phyloP scores from a whole-genome alignment of 2,888 invertebrate species.

The Auanema sp. region DNA sequence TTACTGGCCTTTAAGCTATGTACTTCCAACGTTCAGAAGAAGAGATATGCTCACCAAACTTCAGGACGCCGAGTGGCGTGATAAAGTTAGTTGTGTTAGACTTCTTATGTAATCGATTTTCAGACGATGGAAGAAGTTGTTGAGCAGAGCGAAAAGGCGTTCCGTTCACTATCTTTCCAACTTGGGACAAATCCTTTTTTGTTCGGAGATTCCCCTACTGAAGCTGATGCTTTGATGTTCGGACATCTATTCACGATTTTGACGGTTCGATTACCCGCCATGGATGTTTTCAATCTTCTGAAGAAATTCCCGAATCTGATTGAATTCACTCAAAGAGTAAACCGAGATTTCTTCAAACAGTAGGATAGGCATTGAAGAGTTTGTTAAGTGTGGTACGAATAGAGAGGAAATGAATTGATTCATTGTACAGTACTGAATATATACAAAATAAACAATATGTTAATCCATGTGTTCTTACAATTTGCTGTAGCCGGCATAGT shows the following conservation, averaged over 20 bases:
- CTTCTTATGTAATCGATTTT: not conserved
- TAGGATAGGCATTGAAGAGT: slow-evolving; percentile 5
- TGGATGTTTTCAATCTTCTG: slow-evolving; percentile 79
- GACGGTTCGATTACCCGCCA: slow-evolving; percentile 81
- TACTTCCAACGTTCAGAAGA: slow-evolving; percentile 33
- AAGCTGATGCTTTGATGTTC: slow-evolving; percentile 87
- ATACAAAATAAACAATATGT: not conserved
- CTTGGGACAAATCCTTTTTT: slow-evolving; percentile 81
- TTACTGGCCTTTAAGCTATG: slow-evolving; percentile 83
- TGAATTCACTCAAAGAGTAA: slow-evolving; percentile 81
- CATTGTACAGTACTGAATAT: not conserved
- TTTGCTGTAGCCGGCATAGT: slow-evolving; percentile 24
- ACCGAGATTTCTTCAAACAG: slow-evolving; percentile 66
- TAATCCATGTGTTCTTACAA: slow-evolving; percentile 3
- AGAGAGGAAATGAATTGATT: not conserved
- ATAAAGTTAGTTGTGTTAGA: slow-evolving; percentile 20
- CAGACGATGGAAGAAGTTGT: slow-evolving; percentile 66
- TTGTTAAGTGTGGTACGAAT: not conserved
- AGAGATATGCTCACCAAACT: slow-evolving; percentile 26
- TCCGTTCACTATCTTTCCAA: slow-evolving; percentile 82
- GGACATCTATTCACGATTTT: slow-evolving; percentile 93
- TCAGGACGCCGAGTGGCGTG: slow-evolving; percentile 36
- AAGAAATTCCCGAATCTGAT: slow-evolving; percentile 78
- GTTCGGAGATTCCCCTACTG: slow-evolving; percentile 75
- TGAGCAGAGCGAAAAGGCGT: slow-evolving; percentile 79